Conservation (phyloP, 2,888 invertebrate species). For the Temnothorax rugatulus region DNA sequence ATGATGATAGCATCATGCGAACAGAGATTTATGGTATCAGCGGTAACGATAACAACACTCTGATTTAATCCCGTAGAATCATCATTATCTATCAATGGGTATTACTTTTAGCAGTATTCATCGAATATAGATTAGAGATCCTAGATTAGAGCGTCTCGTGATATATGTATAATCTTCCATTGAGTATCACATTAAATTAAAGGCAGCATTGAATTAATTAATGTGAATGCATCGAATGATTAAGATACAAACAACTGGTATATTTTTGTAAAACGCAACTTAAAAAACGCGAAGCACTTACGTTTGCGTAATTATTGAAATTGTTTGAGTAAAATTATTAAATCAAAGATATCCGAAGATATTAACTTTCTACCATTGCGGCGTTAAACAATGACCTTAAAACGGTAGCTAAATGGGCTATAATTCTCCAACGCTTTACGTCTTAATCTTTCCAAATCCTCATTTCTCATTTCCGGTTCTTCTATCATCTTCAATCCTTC, state of each 20-base stretch:
- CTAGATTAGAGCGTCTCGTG: background rate
- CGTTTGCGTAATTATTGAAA: background rate
- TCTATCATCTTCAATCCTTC: too few species aligned
- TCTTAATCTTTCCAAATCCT: too few species aligned
- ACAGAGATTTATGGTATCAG: constrained; percentile 53
- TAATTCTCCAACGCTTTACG: too few species aligned
- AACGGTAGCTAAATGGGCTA: too few species aligned
- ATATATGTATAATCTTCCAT: background rate
- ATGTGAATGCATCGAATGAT: background rate
- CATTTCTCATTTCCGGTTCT: too few species aligned
- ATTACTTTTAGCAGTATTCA: background rate
- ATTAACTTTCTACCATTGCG: too few species aligned
- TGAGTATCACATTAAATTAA: background rate
- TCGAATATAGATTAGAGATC: constrained; percentile 1
- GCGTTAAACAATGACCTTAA: too few species aligned
- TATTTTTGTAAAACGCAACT: background rate
- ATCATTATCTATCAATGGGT: constrained; percentile 15
- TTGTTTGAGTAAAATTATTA: background rate
- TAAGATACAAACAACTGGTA: background rate
- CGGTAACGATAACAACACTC: constrained; percentile 49
- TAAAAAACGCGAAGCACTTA: background rate
- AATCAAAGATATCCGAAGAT: background rate
- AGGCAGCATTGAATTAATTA: background rate
- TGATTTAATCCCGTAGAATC: constrained; percentile 32
- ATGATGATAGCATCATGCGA: constrained; percentile 61